These are phyloP conservation scores for Dipodomys spectabilis DNA, from an alignment of 2,113 vertebrate species.

Conservation along the genomic window DNA sequence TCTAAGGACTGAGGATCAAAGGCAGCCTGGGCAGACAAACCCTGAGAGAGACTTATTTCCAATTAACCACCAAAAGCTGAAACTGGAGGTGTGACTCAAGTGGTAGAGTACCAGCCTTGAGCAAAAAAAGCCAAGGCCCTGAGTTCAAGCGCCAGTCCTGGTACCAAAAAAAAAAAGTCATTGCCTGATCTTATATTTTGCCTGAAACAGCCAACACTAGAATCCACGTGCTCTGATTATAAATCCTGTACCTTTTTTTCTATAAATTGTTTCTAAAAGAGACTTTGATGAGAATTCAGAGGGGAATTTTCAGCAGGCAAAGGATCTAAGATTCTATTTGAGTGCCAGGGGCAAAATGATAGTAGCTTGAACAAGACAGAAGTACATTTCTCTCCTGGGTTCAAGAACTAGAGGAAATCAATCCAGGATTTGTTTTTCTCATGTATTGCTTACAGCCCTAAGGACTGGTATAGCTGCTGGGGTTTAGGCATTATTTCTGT, in stretches of 20 bases:
- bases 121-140: no score
- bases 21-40: no score
- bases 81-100: no score
- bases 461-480: neutral
- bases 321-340: neutral
- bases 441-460: neutral
- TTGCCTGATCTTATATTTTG: neutral
- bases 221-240: neutral
- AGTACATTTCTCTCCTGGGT: neutral
- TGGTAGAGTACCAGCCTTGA: no score
- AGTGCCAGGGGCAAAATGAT: neutral
- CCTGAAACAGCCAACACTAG: neutral
- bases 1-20: no score
- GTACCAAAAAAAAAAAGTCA: no score
- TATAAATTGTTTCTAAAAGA: neutral
- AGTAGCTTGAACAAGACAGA: neutral
- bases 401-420: neutral
- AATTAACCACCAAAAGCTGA: no score
- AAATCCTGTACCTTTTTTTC: neutral
- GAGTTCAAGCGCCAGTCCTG: no score
- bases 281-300: neutral
- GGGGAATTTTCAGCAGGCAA: neutral
- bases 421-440: neutral
- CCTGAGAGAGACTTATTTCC: no score
- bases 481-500: neutral